Percentiles rank a stretch among this genome's conserved stretches.
Conservation (phyloP, 37 sponge, comb jelly and placozoan species). For the Theonella swinhoei region DNA sequence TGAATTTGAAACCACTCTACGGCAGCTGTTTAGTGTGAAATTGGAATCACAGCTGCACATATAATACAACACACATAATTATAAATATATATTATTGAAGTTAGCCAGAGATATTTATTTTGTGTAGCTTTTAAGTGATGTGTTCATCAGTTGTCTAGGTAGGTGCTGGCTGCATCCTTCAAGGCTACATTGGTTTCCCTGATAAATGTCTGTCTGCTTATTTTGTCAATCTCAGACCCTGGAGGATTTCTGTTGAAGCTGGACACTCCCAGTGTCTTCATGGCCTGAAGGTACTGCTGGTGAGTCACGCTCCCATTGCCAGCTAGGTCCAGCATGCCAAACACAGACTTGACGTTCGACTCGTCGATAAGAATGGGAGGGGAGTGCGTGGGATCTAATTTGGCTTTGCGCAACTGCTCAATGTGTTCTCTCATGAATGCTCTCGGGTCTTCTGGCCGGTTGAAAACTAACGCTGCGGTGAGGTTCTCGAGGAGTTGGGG, state of each 20-base stretch:
- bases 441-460: slow-evolving; percentile 80
- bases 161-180: slow-evolving; percentile 51
- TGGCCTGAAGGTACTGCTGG: slow-evolving; percentile 86
- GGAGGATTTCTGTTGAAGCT: slow-evolving; percentile 64
- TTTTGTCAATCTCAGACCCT: slow-evolving; percentile 67
- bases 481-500: slow-evolving; percentile 86
- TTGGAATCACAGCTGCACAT: not conserved
- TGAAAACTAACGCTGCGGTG: slow-evolving; percentile 80
- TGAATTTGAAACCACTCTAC: not conserved
- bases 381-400: slow-evolving; percentile 27
- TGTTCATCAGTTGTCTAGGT: slow-evolving; percentile 20
- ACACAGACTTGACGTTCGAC: slow-evolving; percentile 81
- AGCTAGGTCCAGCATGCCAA: slow-evolving; percentile 89
- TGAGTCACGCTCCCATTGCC: slow-evolving; percentile 71
- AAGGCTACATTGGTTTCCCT: slow-evolving; percentile 66
- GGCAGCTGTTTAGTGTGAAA: slow-evolving; percentile 2
- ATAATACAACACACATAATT: slow-evolving; percentile 7
- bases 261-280: slow-evolving; percentile 65
- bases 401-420: slow-evolving; percentile 64
- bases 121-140: not conserved
- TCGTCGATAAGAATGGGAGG: slow-evolving; percentile 82
- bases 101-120: not conserved
- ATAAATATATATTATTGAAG: not conserved
- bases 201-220: slow-evolving; percentile 73
- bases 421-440: slow-evolving; percentile 77